These are phyloP conservation scores for Lampropteryx suffumata DNA, from an alignment of 2,888 invertebrate genomes.

Conservation along the genomic window DNA sequence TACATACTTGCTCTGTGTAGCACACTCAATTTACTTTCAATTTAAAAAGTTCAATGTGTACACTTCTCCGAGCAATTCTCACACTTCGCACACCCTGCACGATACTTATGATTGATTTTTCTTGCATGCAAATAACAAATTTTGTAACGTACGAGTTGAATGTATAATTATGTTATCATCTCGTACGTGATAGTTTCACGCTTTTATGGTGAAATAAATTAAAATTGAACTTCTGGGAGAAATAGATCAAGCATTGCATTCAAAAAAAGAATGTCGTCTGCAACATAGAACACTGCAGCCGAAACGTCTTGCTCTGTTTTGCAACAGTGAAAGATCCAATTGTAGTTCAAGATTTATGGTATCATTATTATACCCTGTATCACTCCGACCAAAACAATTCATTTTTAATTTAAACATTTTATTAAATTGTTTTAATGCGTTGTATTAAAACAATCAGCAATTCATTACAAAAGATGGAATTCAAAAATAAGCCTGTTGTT, in stretches of 20 bases:
- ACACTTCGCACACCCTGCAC: slow-evolving; percentile 3
- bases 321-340: slow-evolving; percentile 37
- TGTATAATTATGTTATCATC: no score
- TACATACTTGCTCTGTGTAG: slow-evolving; percentile 7
- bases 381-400: not conserved
- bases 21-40: slow-evolving; percentile 17
- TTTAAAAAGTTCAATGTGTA: slow-evolving; percentile 20
- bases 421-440: no score
- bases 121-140: no score
- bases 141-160: no score
- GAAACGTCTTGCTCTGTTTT: slow-evolving; percentile 27
- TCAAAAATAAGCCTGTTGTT: no score
- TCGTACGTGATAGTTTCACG: no score
- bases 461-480: no score
- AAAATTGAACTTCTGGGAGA: no score
- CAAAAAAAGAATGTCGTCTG: not conserved
- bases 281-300: not conserved
- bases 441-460: no score
- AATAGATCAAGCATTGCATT: no score
- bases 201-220: no score
- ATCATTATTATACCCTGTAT: slow-evolving; percentile 45
- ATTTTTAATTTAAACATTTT: no score
- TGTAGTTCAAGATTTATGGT: slow-evolving; percentile 53
- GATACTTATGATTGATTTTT: not conserved
- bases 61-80: slow-evolving; percentile 11